Percentiles rank a stretch among this genome's conserved stretches.
Evolutionary conservation across 1,140 invertebrate genomes (phyloP).

Genomic region (Pogonus chalceus): DNA sequence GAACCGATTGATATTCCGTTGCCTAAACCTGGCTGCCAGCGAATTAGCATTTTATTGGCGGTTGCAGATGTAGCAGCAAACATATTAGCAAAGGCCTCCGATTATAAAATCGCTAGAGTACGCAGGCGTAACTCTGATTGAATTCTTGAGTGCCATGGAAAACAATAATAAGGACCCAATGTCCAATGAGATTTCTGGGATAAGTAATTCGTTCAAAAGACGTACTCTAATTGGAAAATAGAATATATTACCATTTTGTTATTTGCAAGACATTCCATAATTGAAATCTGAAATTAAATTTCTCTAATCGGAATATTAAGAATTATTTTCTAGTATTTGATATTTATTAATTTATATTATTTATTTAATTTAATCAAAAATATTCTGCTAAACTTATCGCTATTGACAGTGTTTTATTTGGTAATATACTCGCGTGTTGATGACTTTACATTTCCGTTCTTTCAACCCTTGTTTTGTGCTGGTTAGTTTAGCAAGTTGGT

Average conservation of each 20-base stretch:
- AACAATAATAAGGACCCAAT: conserved; percentile 3
- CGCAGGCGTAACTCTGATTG: neutral
- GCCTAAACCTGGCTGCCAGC: neutral
- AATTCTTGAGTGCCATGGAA: neutral
- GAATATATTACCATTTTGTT: conserved; percentile 2
- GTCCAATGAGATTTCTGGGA: neutral
- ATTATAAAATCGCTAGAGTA: conserved; percentile 1
- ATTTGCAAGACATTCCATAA: neutral
- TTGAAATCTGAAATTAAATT: conserved; percentile 3
- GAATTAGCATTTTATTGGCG: conserved; percentile 6
- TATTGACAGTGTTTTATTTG: too few relatives aligned
- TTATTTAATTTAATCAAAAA: too few relatives aligned
- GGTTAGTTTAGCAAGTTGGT: conserved; percentile 3
- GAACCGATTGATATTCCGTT: neutral
- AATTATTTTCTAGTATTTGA: too few relatives aligned
- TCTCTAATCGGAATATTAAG: neutral
- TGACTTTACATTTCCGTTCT: too few relatives aligned
- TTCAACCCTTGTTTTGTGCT: neutral
- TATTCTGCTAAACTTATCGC: too few relatives aligned
- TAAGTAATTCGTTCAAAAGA: neutral
- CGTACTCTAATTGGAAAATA: conserved; percentile 1
- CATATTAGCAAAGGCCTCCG: neutral
- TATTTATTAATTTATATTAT: too few relatives aligned
- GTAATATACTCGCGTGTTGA: too few relatives aligned
- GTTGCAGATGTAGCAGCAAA: conserved; percentile 4